Conservation (phyloP, 2,797 vertebrate genomes). For the Gymnothorax javanicus region DNA sequence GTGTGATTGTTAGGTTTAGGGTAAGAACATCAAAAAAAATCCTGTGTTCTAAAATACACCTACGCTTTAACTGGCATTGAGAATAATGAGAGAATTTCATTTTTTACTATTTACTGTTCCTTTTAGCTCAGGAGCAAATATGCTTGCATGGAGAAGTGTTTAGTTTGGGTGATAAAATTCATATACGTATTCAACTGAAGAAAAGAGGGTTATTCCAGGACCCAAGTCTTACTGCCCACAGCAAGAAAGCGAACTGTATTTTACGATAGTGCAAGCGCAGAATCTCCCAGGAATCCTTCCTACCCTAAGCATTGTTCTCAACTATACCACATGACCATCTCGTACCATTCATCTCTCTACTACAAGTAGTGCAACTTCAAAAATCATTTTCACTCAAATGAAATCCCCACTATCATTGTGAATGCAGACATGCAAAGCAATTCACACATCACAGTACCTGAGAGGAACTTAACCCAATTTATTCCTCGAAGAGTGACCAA, state of each 20-base stretch:
- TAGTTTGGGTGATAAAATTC: not conserved
- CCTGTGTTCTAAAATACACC: not conserved
- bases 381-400: not conserved
- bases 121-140: not conserved
- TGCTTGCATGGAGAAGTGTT: not conserved
- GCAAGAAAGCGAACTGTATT: not conserved
- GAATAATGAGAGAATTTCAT: no score
- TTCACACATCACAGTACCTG: not conserved
- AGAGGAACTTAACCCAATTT: constrained; percentile 7
- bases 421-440: not conserved
- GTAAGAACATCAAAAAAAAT: no score
- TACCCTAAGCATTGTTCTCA: constrained; percentile 12
- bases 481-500: not conserved
- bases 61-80: no score
- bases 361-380: not conserved
- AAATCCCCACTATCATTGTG: not conserved
- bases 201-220: not conserved
- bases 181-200: not conserved
- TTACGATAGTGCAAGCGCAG: not conserved
- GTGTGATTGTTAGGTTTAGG: no score
- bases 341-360: constrained; percentile 2
- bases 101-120: no score
- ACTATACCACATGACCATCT: not conserved
- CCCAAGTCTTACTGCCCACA: not conserved
- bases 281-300: not conserved